These are phyloP conservation scores for Sphyrna mokarran DNA, from an alignment of 2,113 vertebrate genomes.

Conservation along the genomic window DNA sequence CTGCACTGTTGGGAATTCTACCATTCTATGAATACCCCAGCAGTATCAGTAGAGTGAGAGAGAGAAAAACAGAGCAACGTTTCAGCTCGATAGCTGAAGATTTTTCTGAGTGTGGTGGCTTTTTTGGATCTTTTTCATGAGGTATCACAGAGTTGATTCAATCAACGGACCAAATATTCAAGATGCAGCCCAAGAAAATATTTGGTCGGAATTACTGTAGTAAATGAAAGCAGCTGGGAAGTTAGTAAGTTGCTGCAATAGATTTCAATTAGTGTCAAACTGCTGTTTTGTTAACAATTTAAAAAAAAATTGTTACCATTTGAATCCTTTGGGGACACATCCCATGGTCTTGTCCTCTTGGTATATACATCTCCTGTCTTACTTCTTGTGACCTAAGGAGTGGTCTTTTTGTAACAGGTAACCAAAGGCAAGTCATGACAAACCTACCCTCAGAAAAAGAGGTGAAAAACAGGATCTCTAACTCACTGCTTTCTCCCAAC, in stretches of 20 bases:
- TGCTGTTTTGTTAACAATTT: background rate
- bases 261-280: background rate
- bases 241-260: background rate
- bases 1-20: too few species aligned
- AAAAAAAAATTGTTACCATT: background rate
- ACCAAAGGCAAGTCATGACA: background rate
- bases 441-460: background rate
- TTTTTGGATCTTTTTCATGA: background rate
- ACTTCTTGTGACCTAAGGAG: background rate
- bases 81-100: too few species aligned
- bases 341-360: background rate
- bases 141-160: background rate
- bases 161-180: background rate
- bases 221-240: background rate
- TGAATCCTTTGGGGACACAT: background rate
- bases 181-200: background rate
- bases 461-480: background rate
- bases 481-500: too few species aligned
- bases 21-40: too few species aligned
- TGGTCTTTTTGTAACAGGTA: background rate
- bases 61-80: too few species aligned
- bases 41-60: too few species aligned
- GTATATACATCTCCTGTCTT: background rate
- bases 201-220: background rate
- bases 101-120: too few species aligned